A percentile compares a stretch with the other conserved stretches of the same genome.
Conservation (phyloP, 2,113 vertebrate species). For the Lota lota region DNA sequence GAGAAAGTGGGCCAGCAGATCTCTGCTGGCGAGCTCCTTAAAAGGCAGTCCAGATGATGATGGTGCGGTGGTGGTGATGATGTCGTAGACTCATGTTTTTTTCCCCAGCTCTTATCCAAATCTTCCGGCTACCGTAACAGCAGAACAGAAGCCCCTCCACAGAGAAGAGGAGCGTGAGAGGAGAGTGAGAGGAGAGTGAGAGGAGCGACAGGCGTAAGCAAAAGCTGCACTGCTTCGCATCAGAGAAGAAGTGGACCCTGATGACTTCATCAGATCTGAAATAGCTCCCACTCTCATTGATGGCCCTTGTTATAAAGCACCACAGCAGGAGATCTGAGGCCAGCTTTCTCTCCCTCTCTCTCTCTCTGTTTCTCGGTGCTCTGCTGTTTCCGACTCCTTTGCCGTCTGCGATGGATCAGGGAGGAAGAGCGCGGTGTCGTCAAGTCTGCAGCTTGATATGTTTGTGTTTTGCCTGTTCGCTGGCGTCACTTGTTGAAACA, state of each 20-base stretch:
- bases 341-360: constrained; percentile 16
- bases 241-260: not conserved
- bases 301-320: too few species aligned
- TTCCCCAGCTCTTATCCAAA: constrained; percentile 21
- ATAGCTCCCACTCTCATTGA: constrained; percentile 23
- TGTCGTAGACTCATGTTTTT: constrained; percentile 46
- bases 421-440: constrained; percentile 27
- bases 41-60: constrained; percentile 76
- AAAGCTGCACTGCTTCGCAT: not conserved
- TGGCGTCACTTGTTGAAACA: too few species aligned
- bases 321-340: too few species aligned
- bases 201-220: too few species aligned
- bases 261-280: too few species aligned
- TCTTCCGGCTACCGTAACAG: not conserved
- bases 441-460: too few species aligned
- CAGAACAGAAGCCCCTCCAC: not conserved
- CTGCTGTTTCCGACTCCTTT: too few species aligned
- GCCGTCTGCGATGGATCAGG: not conserved
- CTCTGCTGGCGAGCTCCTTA: constrained; percentile 76
- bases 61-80: not conserved
- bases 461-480: too few species aligned
- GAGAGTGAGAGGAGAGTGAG: too few species aligned
- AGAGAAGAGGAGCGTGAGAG: too few species aligned
- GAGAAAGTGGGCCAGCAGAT: constrained; percentile 72
- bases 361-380: too few species aligned